Evolutionary conservation across 2,797 vertebrate genomes (phyloP).

Genomic region (Peromyscus nudipes): DNA sequence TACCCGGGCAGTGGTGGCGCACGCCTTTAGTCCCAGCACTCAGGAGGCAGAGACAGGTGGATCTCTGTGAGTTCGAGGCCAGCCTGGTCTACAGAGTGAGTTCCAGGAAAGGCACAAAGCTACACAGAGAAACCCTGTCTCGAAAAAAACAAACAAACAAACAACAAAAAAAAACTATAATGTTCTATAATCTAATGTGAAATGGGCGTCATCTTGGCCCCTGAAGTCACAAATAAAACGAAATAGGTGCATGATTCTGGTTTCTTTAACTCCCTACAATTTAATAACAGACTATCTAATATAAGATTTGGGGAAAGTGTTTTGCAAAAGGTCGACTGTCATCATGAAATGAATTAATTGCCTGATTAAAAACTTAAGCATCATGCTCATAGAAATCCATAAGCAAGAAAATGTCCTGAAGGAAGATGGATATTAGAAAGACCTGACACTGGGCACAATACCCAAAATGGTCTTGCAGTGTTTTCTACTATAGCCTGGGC

Average conservation of each 20-base stretch:
- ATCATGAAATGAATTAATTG: not conserved
- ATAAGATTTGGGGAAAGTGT: not conserved
- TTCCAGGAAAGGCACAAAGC: too few relatives aligned
- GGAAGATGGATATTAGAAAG: not conserved
- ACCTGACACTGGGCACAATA: not conserved
- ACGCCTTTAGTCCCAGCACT: too few relatives aligned
- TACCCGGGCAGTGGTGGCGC: too few relatives aligned
- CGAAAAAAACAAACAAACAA: too few relatives aligned
- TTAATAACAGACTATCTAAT: not conserved
- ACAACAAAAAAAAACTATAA: not conserved
- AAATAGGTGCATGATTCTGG: not conserved
- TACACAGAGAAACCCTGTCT: too few relatives aligned
- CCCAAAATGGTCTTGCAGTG: not conserved
- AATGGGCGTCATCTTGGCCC: not conserved
- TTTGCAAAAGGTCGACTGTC: not conserved
- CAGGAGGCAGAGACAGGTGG: too few relatives aligned
- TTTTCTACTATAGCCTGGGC: not conserved
- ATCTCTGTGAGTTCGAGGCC: too few relatives aligned
- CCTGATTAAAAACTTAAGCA: not conserved
- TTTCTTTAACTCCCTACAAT: not conserved
- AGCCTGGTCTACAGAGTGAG: too few relatives aligned
- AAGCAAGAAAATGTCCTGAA: slow-evolving; percentile 11
- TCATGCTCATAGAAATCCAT: not conserved
- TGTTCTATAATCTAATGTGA: not conserved
- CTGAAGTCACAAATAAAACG: not conserved